phyloP scores from a whole-genome alignment of 1,140 invertebrate genomes.

The Ips typographus region DNA sequence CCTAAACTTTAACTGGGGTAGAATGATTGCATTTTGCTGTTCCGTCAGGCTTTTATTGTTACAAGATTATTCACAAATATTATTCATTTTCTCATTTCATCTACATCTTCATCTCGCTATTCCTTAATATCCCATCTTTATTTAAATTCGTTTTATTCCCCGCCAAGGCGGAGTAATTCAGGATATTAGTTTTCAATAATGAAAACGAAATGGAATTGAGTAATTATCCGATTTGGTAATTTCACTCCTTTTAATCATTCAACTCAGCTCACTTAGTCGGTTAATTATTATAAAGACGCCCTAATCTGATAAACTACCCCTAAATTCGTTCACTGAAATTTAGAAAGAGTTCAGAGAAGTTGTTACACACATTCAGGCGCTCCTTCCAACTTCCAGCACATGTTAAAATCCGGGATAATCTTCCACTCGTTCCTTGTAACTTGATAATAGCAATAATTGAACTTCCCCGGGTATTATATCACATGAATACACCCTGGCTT shows the following conservation, averaged over 20 bases:
- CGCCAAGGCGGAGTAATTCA: too few species aligned
- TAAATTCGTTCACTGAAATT: background rate
- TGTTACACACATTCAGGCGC: constrained; percentile 41
- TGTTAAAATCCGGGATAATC: constrained; percentile 50
- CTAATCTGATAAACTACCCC: background rate
- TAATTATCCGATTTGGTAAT: too few species aligned
- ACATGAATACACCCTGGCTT: constrained; percentile 48
- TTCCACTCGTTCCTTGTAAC: constrained; percentile 41
- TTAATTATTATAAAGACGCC: too few species aligned
- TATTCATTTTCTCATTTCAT: constrained; percentile 42
- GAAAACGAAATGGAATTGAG: too few species aligned
- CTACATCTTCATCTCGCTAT: constrained; percentile 30
- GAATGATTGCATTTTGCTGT: constrained; percentile 53
- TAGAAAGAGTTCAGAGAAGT: constrained; percentile 26
- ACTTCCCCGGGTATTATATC: constrained; percentile 44
- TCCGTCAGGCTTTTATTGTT: constrained; percentile 42
- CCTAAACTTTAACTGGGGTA: constrained; percentile 55
- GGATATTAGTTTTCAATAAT: too few species aligned
- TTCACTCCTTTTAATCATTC: too few species aligned
- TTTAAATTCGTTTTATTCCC: constrained; percentile 42
- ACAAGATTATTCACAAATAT: constrained; percentile 47
- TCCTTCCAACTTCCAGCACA: constrained; percentile 46
- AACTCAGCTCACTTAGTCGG: too few species aligned
- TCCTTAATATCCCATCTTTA: constrained; percentile 45
- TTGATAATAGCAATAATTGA: constrained; percentile 50